Evolutionary conservation across 2,888 invertebrate species (phyloP).

Genomic region (Timandra comae): DNA sequence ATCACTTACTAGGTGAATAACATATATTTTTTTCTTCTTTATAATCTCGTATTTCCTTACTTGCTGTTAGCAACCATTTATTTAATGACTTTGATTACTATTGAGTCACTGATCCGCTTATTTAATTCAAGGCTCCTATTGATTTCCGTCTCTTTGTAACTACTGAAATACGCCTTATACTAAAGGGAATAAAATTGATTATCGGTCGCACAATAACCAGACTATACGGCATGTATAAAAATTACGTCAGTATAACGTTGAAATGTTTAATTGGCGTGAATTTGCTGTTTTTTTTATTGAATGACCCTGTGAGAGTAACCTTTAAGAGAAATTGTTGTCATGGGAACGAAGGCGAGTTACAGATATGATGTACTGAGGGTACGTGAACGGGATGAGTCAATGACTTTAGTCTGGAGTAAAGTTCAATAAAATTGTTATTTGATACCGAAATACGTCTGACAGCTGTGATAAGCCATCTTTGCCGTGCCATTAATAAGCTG

Average conservation of each 20-base stretch:
- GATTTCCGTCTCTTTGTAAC: neutral
- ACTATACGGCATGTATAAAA: neutral
- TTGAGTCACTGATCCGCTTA: neutral
- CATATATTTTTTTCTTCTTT: too few relatives aligned
- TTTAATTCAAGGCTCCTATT: neutral
- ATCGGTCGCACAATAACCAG: neutral
- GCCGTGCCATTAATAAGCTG: too few relatives aligned
- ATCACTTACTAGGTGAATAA: too few relatives aligned
- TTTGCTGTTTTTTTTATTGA: neutral
- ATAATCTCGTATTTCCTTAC: too few relatives aligned
- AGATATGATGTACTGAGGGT: too few relatives aligned
- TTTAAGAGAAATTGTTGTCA: neutral
- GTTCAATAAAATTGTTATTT: too few relatives aligned
- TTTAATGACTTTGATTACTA: neutral
- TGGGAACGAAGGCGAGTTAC: neutral
- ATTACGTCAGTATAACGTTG: neutral
- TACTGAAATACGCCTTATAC: neutral
- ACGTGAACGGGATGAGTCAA: too few relatives aligned
- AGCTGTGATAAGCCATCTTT: too few relatives aligned
- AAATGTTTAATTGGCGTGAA: conserved; percentile 2
- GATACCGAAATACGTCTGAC: too few relatives aligned
- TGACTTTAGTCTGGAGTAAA: too few relatives aligned
- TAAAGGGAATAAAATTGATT: neutral
- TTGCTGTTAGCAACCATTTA: neutral
- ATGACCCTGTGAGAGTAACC: neutral